phyloP scores from a whole-genome alignment of 2,113 vertebrate species.

The Buteo buteo region DNA sequence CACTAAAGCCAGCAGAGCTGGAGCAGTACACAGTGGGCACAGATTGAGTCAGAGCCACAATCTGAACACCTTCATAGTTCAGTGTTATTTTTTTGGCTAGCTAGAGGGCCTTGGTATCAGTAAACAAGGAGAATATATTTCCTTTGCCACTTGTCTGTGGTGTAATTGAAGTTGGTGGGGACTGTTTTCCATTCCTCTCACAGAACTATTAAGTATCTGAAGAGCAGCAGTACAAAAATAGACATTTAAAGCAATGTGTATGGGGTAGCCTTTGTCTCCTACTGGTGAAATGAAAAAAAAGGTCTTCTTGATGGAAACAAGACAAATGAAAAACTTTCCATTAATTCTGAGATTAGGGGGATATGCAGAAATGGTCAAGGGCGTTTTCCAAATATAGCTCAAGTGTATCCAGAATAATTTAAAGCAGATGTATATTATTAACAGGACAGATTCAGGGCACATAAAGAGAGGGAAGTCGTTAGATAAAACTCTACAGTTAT shows the following conservation, averaged over 20 bases:
- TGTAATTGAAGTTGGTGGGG: neutral
- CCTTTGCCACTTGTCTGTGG: no score
- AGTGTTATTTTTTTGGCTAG: neutral
- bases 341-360: neutral
- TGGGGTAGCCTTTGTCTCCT: neutral
- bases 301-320: neutral
- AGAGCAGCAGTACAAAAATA: neutral
- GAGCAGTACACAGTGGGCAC: neutral
- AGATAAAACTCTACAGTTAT: neutral
- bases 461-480: neutral
- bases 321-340: neutral
- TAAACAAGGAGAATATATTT: neutral
- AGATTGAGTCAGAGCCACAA: fast-evolving
- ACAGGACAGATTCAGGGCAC: neutral
- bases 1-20: neutral
- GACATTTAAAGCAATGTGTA: fast-evolving
- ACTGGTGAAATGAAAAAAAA: neutral
- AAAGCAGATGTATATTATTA: neutral
- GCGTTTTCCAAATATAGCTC: neutral
- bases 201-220: no score
- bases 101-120: neutral
- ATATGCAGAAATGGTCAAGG: neutral
- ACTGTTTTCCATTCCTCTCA: neutral
- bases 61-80: neutral
- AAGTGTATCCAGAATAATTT: neutral